These are phyloP conservation scores for Drosophila algonquin DNA, from an alignment of 2,888 invertebrate genomes.

Conservation along the genomic window DNA sequence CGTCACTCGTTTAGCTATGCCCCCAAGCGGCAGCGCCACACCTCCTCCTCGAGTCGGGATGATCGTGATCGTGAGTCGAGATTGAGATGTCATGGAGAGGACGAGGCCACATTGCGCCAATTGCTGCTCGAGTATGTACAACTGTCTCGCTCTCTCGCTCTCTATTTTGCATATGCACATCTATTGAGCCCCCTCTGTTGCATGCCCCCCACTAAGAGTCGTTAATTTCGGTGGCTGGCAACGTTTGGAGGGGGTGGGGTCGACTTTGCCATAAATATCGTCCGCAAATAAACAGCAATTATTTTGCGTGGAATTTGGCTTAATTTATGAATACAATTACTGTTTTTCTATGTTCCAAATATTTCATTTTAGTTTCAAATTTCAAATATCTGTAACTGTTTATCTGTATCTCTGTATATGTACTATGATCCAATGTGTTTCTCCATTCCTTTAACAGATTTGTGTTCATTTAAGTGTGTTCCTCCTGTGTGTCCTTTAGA, in stretches of 20 bases:
- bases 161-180: too few species aligned
- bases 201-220: conserved; percentile 62
- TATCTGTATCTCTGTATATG: conserved; percentile 30
- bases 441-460: conserved; percentile 67
- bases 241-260: not conserved
- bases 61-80: conserved; percentile 84
- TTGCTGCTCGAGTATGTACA: conserved; percentile 94
- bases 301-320: conserved; percentile 60
- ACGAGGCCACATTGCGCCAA: conserved; percentile 97
- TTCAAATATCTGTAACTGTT: not conserved
- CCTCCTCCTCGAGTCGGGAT: conserved; percentile 75
- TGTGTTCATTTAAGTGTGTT: conserved; percentile 74
- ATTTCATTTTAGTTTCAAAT: conserved; percentile 50
- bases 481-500: conserved; percentile 71
- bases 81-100: conserved; percentile 86
- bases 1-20: conserved; percentile 84
- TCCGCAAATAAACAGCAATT: conserved; percentile 70
- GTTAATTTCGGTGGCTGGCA: conserved; percentile 57
- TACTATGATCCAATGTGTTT: conserved; percentile 23
- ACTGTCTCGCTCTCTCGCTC: not conserved
- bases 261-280: conserved; percentile 57
- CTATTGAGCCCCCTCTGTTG: conserved; percentile 6
- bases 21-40: conserved; percentile 83
- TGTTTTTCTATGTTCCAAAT: conserved; percentile 55
- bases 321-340: conserved; percentile 59